Evolutionary conservation across 1,140 invertebrate species (phyloP).

Genomic region (Zaprionus africanus): DNA sequence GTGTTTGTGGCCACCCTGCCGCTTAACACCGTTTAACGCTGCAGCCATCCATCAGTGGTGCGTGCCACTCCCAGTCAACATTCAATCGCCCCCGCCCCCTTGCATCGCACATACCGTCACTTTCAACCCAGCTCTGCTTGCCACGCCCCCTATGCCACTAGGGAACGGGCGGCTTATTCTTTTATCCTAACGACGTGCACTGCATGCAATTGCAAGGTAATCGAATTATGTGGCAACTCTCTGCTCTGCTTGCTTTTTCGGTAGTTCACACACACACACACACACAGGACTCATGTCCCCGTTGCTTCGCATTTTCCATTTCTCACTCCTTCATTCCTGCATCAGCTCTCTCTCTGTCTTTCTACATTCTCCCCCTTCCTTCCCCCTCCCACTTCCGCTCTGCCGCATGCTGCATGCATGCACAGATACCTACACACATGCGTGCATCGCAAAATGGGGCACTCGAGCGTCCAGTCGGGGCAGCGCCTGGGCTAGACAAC

Average conservation of each 20-base stretch:
- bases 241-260: constrained; percentile 24
- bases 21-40: constrained; percentile 43
- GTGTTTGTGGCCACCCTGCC: constrained; percentile 1
- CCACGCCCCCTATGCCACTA: not conserved
- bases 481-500: constrained; percentile 21
- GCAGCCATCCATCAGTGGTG: constrained; percentile 36
- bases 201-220: constrained; percentile 67
- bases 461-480: constrained; percentile 23
- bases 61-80: constrained; percentile 21
- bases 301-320: not conserved
- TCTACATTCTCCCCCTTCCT: too few species aligned
- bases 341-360: not conserved
- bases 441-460: constrained; percentile 16
- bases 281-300: not conserved
- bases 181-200: constrained; percentile 39
- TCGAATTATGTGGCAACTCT: constrained; percentile 74
- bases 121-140: not conserved
- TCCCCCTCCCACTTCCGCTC: too few species aligned
- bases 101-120: not conserved
- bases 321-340: too few species aligned
- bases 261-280: too few species aligned
- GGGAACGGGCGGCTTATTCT: constrained; percentile 25
- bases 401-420: not conserved
- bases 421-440: constrained; percentile 11
- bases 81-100: not conserved